Evolutionary conservation across 2,888 invertebrate genomes (phyloP).

Genomic region (Strigamia crassipes): DNA sequence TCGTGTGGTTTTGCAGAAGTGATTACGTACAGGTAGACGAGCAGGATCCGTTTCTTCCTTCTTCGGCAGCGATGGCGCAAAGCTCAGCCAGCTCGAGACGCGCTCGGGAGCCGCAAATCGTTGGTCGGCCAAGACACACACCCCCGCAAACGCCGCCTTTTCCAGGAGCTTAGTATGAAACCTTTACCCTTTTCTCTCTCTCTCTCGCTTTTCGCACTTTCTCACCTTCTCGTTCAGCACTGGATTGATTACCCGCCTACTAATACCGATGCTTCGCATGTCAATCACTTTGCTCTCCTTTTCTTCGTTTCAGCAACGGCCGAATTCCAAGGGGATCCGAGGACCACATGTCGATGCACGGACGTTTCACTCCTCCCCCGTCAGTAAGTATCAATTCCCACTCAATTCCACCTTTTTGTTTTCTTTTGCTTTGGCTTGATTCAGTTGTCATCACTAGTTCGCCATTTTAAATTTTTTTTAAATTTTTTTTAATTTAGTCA

Average conservation of each 20-base stretch:
- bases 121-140: constrained; percentile 51
- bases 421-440: background rate
- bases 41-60: constrained; percentile 77
- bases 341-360: constrained; percentile 48
- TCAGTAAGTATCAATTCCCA: constrained; percentile 48
- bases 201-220: background rate
- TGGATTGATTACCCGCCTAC: background rate
- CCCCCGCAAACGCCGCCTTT: constrained; percentile 54
- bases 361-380: constrained; percentile 50
- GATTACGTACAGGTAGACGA: constrained; percentile 72
- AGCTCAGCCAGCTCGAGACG: constrained; percentile 61
- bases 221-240: no score
- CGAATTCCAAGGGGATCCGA: constrained; percentile 51
- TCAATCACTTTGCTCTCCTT: background rate
- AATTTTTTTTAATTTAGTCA: no score
- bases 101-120: constrained; percentile 46
- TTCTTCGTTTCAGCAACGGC: constrained; percentile 54
- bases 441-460: background rate
- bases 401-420: no score
- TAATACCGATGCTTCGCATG: constrained; percentile 12
- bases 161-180: constrained; percentile 53
- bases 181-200: no score
- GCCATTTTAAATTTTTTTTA: background rate
- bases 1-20: constrained; percentile 40
- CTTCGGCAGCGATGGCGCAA: constrained; percentile 64